phyloP scores from a whole-genome alignment of 2,888 invertebrate species.

The Drosophila mimetica region DNA sequence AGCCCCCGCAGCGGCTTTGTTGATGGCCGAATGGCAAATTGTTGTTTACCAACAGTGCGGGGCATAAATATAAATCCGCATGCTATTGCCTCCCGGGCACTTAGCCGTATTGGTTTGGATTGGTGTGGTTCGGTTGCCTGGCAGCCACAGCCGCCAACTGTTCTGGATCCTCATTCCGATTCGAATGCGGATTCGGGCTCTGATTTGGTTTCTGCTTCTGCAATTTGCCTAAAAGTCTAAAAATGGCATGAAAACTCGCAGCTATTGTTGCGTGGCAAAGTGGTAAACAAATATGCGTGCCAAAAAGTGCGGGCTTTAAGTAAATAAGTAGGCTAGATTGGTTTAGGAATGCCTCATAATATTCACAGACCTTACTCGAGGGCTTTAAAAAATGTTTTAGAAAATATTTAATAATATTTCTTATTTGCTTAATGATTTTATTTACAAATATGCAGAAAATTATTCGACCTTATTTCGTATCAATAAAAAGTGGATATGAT shows the following conservation, averaged over 20 bases:
- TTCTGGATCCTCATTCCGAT: neutral
- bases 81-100: conserved; percentile 50
- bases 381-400: too few species aligned
- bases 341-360: neutral
- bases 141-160: conserved; percentile 25
- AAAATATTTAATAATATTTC: too few species aligned
- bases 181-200: neutral
- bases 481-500: too few species aligned
- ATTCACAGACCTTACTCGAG: too few species aligned
- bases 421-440: too few species aligned
- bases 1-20: conserved; percentile 28
- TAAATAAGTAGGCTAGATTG: conserved; percentile 28
- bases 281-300: conserved; percentile 70
- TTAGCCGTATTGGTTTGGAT: conserved; percentile 55
- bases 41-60: conserved; percentile 62
- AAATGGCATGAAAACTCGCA: conserved; percentile 53
- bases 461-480: too few species aligned
- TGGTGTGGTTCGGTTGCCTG: conserved; percentile 17
- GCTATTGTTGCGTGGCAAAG: conserved; percentile 42
- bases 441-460: too few species aligned
- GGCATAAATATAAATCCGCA: conserved; percentile 39
- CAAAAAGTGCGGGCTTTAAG: conserved; percentile 41
- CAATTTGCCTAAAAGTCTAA: conserved; percentile 72
- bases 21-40: conserved; percentile 54
- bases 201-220: conserved; percentile 34